Evolutionary conservation across 1,140 invertebrate genomes (phyloP).

Genomic region (Drosophila azteca): DNA sequence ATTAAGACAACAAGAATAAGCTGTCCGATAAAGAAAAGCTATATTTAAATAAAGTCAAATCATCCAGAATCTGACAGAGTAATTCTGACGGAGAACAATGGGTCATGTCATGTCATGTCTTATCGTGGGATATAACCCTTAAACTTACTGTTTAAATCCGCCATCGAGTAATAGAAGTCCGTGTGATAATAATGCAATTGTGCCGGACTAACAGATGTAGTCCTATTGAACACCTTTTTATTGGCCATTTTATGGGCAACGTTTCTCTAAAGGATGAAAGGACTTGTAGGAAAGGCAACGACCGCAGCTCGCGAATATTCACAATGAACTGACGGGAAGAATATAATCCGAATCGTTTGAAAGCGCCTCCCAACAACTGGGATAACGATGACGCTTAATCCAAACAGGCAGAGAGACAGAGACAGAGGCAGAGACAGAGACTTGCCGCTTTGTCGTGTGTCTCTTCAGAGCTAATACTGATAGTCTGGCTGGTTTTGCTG

Average conservation of each 20-base stretch:
- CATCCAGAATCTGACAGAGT: too few species aligned
- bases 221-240: slow-evolving; percentile 46
- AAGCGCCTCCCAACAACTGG: slow-evolving; percentile 23
- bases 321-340: slow-evolving; percentile 42
- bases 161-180: slow-evolving; percentile 80
- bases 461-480: slow-evolving; percentile 33
- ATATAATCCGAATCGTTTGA: slow-evolving; percentile 42
- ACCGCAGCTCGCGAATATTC: slow-evolving; percentile 42
- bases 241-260: slow-evolving; percentile 38
- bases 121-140: background rate
- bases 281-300: slow-evolving; percentile 6
- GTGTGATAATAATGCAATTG: slow-evolving; percentile 79
- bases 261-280: background rate
- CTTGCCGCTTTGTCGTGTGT: slow-evolving; percentile 14
- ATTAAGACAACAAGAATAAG: too few species aligned
- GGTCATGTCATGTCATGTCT: background rate
- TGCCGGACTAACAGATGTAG: slow-evolving; percentile 49
- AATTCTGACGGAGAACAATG: too few species aligned
- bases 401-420: slow-evolving; percentile 18
- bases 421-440: too few species aligned
- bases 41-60: too few species aligned
- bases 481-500: slow-evolving; percentile 11
- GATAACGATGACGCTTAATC: slow-evolving; percentile 51
- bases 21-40: too few species aligned
- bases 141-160: slow-evolving; percentile 72